A percentile compares a stretch with the other conserved stretches of the same genome.
Evolutionary conservation across 2,113 vertebrate genomes (phyloP).

Genomic region (Arizona elegans): DNA sequence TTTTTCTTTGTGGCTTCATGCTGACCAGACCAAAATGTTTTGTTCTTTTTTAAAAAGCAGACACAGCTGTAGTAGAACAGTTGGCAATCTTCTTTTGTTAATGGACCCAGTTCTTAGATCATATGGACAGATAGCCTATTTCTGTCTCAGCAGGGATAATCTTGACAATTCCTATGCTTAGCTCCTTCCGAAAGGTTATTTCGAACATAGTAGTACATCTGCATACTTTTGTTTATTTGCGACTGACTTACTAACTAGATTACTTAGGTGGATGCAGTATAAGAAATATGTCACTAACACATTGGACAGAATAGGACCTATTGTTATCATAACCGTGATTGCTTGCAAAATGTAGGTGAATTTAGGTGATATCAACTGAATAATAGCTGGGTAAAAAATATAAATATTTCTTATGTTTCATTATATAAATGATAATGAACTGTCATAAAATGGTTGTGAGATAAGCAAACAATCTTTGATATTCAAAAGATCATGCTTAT

Average conservation of each 20-base stretch:
- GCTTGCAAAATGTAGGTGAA: background rate
- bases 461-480: background rate
- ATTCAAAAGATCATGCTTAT: background rate
- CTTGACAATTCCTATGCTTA: conserved; percentile 24
- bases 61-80: conserved; percentile 36
- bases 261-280: background rate
- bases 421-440: background rate
- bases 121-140: background rate
- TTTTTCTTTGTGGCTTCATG: background rate
- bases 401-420: background rate
- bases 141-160: conserved; percentile 9
- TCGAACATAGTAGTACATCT: background rate
- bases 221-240: background rate
- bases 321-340: background rate
- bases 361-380: background rate
- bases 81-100: conserved; percentile 27
- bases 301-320: background rate
- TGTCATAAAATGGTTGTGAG: background rate
- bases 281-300: background rate
- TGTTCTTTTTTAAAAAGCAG: background rate
- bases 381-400: background rate
- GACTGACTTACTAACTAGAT: background rate
- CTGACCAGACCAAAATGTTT: background rate
- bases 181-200: background rate
- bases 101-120: background rate